Evolutionary conservation across 2,113 vertebrate species (phyloP).

Genomic region (Lipotes vexillifer): DNA sequence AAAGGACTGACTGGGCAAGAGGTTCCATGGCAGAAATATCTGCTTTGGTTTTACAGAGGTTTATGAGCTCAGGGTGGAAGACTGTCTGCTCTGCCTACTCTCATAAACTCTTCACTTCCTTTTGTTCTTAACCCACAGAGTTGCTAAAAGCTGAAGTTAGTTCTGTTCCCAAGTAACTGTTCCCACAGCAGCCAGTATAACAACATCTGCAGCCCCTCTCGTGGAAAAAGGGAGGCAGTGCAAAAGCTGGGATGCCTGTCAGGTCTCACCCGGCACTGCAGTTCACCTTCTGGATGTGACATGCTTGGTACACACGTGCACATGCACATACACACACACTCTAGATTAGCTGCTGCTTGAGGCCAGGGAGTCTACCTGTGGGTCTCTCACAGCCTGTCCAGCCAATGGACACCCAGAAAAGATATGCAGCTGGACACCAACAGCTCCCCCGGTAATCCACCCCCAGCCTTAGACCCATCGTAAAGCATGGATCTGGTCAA

Average conservation of each 20-base stretch:
- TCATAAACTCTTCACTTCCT: neutral
- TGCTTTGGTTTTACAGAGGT: neutral
- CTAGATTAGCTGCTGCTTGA: neutral
- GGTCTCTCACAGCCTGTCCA: neutral
- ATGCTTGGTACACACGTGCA: neutral
- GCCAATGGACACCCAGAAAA: neutral
- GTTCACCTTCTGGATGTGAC: neutral
- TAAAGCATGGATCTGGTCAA: neutral
- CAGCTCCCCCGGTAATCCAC: neutral
- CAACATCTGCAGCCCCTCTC: neutral
- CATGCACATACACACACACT: no score
- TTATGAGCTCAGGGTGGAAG: neutral
- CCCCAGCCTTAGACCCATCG: neutral
- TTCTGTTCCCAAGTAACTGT: neutral
- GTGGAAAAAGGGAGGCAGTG: neutral
- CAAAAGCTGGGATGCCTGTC: neutral
- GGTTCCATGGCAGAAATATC: neutral
- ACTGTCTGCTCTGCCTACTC: neutral
- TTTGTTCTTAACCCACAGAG: neutral
- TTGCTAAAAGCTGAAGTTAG: neutral
- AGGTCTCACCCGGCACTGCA: neutral
- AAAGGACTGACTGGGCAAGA: neutral
- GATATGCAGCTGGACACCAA: neutral
- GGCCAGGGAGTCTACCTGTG: neutral
- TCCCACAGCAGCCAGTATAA: neutral